These are phyloP conservation scores for Lasioglossum morio DNA, from an alignment of 2,888 invertebrate genomes.

Conservation along the genomic window DNA sequence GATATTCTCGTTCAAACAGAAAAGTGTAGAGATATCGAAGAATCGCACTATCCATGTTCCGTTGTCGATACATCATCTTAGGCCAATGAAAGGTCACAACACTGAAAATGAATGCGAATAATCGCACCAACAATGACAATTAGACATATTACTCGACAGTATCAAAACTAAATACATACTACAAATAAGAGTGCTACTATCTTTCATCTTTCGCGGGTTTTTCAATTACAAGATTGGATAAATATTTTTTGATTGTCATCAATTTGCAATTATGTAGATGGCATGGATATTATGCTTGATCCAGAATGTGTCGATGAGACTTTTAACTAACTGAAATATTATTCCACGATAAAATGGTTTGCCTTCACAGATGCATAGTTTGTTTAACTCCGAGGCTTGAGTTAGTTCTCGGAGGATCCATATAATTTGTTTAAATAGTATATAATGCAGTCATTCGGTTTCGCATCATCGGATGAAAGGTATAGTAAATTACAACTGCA, in stretches of 20 bases:
- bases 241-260: neutral
- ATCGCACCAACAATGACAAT: neutral
- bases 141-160: neutral
- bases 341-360: neutral
- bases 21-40: slow-evolving; percentile 12
- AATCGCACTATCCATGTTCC: slow-evolving; percentile 1
- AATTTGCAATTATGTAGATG: too few relatives aligned
- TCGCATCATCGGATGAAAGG: neutral
- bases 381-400: neutral
- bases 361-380: neutral
- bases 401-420: neutral
- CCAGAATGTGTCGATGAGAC: too few relatives aligned
- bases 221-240: neutral
- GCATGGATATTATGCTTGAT: too few relatives aligned
- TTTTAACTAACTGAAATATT: too few relatives aligned
- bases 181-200: neutral
- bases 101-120: neutral
- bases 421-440: neutral
- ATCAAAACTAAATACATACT: neutral
- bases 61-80: neutral
- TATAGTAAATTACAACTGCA: neutral
- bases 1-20: slow-evolving; percentile 27
- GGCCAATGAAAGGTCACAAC: neutral
- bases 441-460: neutral
- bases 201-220: neutral